These are phyloP conservation scores for Agapornis canus DNA, from an alignment of 2,797 vertebrate species.

Conservation along the genomic window DNA sequence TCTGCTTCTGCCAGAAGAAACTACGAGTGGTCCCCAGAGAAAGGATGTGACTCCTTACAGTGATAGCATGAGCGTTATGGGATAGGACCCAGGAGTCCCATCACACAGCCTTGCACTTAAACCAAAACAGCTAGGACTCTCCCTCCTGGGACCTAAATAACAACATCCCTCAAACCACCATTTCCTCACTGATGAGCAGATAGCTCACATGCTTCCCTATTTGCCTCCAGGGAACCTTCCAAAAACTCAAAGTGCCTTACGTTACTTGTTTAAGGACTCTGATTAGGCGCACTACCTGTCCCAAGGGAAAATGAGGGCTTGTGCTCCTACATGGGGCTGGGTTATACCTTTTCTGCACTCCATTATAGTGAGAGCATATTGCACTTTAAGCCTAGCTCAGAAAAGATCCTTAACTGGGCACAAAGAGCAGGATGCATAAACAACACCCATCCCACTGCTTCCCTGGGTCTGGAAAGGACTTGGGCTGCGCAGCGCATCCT, in stretches of 20 bases:
- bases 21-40: background rate
- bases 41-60: background rate
- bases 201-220: background rate
- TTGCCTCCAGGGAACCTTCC: conserved; percentile 12
- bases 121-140: background rate
- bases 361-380: background rate
- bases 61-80: background rate
- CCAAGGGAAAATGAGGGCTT: background rate
- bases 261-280: background rate
- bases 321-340: background rate
- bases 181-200: conserved; percentile 14
- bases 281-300: background rate
- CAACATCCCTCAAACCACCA: conserved; percentile 13
- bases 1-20: background rate
- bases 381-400: background rate
- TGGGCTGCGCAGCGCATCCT: background rate
- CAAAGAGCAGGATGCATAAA: background rate
- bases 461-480: background rate
- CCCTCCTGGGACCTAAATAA: conserved; percentile 36
- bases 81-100: conserved; percentile 1
- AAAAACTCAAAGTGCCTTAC: background rate
- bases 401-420: background rate
- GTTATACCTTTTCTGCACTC: background rate
- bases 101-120: background rate
- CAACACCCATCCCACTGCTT: background rate